These are phyloP conservation scores for Salmo trutta DNA, from an alignment of 2,797 vertebrate species.

Conservation along the genomic window DNA sequence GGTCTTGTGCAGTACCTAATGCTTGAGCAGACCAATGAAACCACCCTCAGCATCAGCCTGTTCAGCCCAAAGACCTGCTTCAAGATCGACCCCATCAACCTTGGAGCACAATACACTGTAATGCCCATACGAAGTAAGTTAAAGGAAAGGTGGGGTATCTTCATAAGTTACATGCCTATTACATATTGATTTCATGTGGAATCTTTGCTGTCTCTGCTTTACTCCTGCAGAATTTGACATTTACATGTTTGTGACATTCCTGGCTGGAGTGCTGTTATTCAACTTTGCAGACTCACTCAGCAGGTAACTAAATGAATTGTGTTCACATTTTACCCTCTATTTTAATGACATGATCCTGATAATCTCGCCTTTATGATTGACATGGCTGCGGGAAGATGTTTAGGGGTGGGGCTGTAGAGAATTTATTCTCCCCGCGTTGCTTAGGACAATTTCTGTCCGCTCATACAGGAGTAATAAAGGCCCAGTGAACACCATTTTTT, in stretches of 20 bases:
- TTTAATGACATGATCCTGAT: background rate
- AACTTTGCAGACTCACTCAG: constrained; percentile 87
- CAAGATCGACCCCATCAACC: constrained; percentile 80
- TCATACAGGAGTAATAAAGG: no score
- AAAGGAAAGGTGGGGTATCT: background rate
- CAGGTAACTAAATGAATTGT: constrained; percentile 74
- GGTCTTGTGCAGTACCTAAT: constrained; percentile 78
- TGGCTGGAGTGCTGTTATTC: constrained; percentile 85
- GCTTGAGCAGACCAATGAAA: constrained; percentile 87
- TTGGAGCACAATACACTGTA: constrained; percentile 70
- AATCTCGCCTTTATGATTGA: background rate
- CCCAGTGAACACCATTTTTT: no score
- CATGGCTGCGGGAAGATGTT: background rate
- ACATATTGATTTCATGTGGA: background rate
- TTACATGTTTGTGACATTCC: constrained; percentile 85
- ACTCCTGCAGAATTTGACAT: constrained; percentile 85
- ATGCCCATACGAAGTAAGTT: constrained; percentile 80
- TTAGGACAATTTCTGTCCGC: no score
- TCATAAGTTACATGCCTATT: background rate
- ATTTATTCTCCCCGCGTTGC: no score
- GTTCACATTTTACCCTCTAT: constrained; percentile 1
- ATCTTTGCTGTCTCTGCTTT: constrained; percentile 10
- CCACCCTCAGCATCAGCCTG: constrained; percentile 81
- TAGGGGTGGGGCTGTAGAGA: no score
- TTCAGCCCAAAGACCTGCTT: constrained; percentile 90